A percentile compares a stretch with the other conserved stretches of the same genome.
Evolutionary conservation across 2,113 vertebrate species (phyloP).

Genomic region (Cacatua alba): DNA sequence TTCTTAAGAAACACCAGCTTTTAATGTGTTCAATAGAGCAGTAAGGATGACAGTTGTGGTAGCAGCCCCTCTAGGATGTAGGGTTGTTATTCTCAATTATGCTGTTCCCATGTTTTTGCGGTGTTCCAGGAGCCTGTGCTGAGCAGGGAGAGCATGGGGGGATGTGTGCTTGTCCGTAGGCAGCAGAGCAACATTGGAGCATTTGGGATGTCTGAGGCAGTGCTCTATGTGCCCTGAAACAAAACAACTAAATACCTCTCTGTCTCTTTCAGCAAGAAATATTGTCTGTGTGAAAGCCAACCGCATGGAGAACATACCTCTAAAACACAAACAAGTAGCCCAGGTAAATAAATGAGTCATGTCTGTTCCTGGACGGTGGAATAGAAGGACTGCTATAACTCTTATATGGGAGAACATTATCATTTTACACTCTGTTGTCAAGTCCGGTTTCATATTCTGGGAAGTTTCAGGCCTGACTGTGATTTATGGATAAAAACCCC

Average conservation of each 20-base stretch:
- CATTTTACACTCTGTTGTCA: neutral
- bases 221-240: neutral
- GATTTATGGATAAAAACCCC: neutral
- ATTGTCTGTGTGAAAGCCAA: constrained; percentile 79
- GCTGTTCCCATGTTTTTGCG: neutral
- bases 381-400: neutral
- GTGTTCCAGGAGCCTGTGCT: neutral
- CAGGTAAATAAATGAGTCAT: constrained; percentile 50
- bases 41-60: neutral
- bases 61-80: neutral
- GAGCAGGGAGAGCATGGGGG: neutral
- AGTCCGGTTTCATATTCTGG: neutral
- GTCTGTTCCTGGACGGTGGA: neutral
- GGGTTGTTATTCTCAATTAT: neutral
- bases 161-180: neutral
- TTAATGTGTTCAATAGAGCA: neutral
- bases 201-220: neutral
- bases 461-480: neutral
- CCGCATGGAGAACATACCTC: constrained; percentile 80
- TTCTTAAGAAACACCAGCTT: neutral
- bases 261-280: constrained; percentile 66
- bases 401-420: neutral
- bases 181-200: neutral
- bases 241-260: neutral
- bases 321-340: constrained; percentile 83